A percentile compares a stretch with the other conserved stretches of the same genome.
phyloP scores from a whole-genome alignment of 2,797 vertebrate genomes.

The Anas acuta region DNA sequence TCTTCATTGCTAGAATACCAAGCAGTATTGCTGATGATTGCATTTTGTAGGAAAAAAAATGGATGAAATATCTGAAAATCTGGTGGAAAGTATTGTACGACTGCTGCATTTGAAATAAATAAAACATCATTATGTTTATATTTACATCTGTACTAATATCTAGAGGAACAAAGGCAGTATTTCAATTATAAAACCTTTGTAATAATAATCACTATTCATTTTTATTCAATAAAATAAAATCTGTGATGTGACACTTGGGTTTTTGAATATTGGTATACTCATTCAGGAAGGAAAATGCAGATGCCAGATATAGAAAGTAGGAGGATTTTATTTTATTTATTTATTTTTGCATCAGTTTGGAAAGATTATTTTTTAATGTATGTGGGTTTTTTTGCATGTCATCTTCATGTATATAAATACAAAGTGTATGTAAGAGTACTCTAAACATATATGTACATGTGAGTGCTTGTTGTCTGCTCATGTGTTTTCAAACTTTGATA shows the following conservation, averaged over 20 bases:
- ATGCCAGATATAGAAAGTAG: background rate
- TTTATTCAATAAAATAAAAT: conserved; percentile 18
- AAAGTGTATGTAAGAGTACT: background rate
- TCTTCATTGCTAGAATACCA: background rate
- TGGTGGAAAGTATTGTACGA: background rate
- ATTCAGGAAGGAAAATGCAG: background rate
- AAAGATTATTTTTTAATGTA: background rate
- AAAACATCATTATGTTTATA: background rate
- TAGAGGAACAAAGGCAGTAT: background rate
- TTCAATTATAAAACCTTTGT: conserved; percentile 4
- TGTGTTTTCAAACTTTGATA: background rate
- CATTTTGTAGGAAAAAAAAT: background rate
- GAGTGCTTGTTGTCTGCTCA: background rate
- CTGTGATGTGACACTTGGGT: background rate
- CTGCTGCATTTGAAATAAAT: conserved; percentile 5
- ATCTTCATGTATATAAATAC: background rate
- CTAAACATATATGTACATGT: background rate
- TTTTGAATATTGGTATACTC: background rate
- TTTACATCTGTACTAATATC: background rate
- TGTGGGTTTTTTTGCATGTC: background rate
- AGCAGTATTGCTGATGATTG: background rate
- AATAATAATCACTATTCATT: background rate
- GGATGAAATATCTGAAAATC: background rate
- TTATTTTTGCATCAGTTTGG: background rate
- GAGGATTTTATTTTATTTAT: background rate